Evolutionary conservation across 2,113 vertebrate genomes (phyloP).

Genomic region (Laticauda colubrina): DNA sequence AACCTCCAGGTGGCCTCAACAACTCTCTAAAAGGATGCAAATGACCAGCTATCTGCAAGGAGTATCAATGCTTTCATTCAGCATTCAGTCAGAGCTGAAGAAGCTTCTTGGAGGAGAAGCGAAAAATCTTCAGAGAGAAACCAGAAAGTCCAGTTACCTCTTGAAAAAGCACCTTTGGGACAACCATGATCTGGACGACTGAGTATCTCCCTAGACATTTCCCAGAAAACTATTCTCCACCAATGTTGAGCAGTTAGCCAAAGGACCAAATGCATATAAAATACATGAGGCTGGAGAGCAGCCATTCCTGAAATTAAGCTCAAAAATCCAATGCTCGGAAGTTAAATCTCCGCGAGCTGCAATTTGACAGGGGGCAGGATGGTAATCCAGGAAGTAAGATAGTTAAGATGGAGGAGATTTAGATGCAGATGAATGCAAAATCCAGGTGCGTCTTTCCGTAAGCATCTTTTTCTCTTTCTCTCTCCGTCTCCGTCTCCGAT

Average conservation of each 20-base stretch:
- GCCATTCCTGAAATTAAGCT: not conserved
- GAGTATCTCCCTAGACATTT: not conserved
- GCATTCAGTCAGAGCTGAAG: too few species aligned
- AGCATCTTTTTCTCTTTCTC: not conserved
- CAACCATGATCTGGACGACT: too few species aligned
- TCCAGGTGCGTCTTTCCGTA: conserved; percentile 4
- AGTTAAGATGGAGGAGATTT: not conserved
- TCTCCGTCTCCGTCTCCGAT: not conserved
- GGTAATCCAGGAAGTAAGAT: not conserved
- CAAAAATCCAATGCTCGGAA: not conserved
- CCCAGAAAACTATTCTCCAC: not conserved
- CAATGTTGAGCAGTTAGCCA: not conserved
- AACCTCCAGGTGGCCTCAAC: too few species aligned
- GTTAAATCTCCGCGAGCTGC: not conserved
- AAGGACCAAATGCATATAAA: not conserved
- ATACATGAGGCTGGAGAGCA: not conserved
- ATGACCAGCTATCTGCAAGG: too few species aligned
- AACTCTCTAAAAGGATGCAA: too few species aligned
- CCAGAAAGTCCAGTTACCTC: too few species aligned
- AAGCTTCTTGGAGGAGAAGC: too few species aligned
- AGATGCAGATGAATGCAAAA: conserved; percentile 16
- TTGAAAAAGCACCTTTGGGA: too few species aligned
- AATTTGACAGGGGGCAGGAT: not conserved
- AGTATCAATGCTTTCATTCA: too few species aligned
- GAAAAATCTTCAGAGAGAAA: too few species aligned